Evolutionary conservation across 2,888 invertebrate species (phyloP).

Genomic region (Brassicogethes aeneus): DNA sequence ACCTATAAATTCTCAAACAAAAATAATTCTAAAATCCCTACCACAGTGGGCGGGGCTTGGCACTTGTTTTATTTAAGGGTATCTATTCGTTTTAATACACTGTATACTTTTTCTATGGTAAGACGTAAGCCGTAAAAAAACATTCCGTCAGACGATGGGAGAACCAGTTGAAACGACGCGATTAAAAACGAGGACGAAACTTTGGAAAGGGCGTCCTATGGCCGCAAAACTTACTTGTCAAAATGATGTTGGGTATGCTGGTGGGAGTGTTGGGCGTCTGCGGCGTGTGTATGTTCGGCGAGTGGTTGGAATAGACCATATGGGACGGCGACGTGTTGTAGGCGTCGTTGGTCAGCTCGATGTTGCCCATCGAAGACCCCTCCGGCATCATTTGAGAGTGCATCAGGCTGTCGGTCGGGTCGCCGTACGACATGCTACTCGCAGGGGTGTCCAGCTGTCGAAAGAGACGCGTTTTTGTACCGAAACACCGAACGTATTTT

Average conservation of each 20-base stretch:
- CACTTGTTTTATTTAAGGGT: too few relatives aligned
- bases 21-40: too few relatives aligned
- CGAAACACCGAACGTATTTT: not conserved
- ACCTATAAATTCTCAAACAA: too few relatives aligned
- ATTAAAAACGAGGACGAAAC: not conserved
- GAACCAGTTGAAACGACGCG: too few relatives aligned
- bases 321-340: constrained; percentile 53
- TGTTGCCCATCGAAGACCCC: constrained; percentile 24
- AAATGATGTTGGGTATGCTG: constrained; percentile 72
- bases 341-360: constrained; percentile 37
- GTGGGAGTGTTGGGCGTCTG: constrained; percentile 66
- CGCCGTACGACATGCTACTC: constrained; percentile 31
- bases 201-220: not conserved
- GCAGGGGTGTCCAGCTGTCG: constrained; percentile 46
- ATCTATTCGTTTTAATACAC: too few relatives aligned
- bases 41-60: too few relatives aligned
- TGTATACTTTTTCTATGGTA: too few relatives aligned
- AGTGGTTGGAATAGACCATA: constrained; percentile 45
- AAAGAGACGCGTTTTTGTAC: constrained; percentile 7
- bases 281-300: constrained; percentile 37
- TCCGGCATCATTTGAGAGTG: constrained; percentile 32
- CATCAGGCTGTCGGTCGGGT: constrained; percentile 8
- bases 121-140: too few relatives aligned
- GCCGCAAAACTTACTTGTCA: constrained; percentile 53
- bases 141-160: too few relatives aligned